Percentiles rank a stretch among this genome's conserved stretches.
Evolutionary conservation across 1,140 invertebrate species (phyloP).

Genomic region (Zaprionus davidi): DNA sequence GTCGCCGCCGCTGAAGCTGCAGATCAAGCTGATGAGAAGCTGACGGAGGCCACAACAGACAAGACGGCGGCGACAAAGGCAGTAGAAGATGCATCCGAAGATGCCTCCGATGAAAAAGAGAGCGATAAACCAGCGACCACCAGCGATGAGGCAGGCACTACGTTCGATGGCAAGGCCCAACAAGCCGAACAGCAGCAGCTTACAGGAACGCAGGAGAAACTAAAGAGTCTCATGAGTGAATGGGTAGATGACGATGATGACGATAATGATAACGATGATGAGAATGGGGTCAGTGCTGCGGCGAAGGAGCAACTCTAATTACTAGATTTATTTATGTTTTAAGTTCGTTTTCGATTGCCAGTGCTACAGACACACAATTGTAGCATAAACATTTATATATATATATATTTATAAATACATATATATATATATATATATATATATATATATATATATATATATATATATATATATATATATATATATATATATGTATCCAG

Average conservation of each 20-base stretch:
- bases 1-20: neutral
- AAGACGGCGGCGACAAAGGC: slow-evolving; percentile 5
- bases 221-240: slow-evolving; percentile 81
- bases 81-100: neutral
- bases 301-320: slow-evolving; percentile 75
- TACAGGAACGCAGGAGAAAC: slow-evolving; percentile 42
- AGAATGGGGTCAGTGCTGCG: slow-evolving; percentile 71
- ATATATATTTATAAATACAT: slow-evolving; percentile 8
- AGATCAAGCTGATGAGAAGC: slow-evolving; percentile 14
- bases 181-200: neutral
- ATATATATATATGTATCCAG: slow-evolving; percentile 4
- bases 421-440: slow-evolving; percentile 12
- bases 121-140: slow-evolving; percentile 44
- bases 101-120: slow-evolving; percentile 6
- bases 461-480: slow-evolving; percentile 9
- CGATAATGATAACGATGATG: slow-evolving; percentile 74
- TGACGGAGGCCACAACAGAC: neutral
- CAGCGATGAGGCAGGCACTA: slow-evolving; percentile 21
- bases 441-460: slow-evolving; percentile 1
- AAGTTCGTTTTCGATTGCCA: slow-evolving; percentile 58
- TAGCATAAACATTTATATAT: slow-evolving; percentile 18
- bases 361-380: slow-evolving; percentile 14
- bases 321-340: slow-evolving; percentile 82
- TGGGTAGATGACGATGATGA: slow-evolving; percentile 81
- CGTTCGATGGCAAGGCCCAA: slow-evolving; percentile 43